phyloP scores from a whole-genome alignment of 2,797 vertebrate species.

The Sphaeramia orbicularis region DNA sequence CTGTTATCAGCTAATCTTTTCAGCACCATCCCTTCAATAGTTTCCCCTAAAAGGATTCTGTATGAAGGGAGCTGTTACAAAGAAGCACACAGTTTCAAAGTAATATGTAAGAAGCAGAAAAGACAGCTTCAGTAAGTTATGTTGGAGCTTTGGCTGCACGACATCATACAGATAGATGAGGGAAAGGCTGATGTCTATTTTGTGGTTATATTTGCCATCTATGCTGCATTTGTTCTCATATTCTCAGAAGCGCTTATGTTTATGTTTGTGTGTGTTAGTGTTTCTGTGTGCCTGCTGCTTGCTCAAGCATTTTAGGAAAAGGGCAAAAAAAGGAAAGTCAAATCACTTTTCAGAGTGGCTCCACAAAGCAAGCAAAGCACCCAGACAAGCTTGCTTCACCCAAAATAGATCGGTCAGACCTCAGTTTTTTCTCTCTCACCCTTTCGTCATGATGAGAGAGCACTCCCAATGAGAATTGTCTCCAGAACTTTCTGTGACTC shows the following conservation, averaged over 20 bases:
- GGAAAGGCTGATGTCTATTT: constrained; percentile 14
- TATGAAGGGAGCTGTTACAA: neutral
- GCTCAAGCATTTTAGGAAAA: constrained; percentile 42
- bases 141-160: constrained; percentile 31
- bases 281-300: constrained; percentile 39
- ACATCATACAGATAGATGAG: constrained; percentile 15
- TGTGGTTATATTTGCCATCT: constrained; percentile 51
- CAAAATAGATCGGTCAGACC: constrained; percentile 71
- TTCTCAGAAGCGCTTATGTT: constrained; percentile 24
- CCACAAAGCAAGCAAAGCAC: constrained; percentile 55
- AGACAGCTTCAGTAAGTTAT: neutral
- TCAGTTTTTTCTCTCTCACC: constrained; percentile 18
- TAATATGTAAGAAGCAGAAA: constrained; percentile 6
- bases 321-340: constrained; percentile 58
- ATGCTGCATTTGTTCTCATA: constrained; percentile 15
- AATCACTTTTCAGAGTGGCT: constrained; percentile 64
- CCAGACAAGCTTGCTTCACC: constrained; percentile 63
- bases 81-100: constrained; percentile 1
- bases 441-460: constrained; percentile 44
- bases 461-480: constrained; percentile 62
- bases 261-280: constrained; percentile 11
- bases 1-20: neutral
- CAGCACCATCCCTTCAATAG: too few relatives aligned
- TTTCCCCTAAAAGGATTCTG: neutral
- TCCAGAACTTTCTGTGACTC: constrained; percentile 66